Evolutionary conservation across 2,113 vertebrate genomes (phyloP).

Genomic region (Phalacrocorax carbo): DNA sequence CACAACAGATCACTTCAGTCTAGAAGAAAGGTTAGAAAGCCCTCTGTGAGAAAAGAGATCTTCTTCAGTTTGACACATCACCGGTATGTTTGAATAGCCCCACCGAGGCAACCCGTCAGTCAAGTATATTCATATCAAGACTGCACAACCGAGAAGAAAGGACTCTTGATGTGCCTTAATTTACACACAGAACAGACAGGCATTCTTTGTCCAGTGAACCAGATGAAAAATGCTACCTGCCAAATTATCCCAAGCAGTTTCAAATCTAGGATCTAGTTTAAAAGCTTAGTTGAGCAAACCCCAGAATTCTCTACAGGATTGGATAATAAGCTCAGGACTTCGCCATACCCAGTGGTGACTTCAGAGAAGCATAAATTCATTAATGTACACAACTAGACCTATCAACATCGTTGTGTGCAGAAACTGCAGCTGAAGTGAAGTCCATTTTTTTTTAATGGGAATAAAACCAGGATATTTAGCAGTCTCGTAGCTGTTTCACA

Average conservation of each 20-base stretch:
- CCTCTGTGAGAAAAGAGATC: background rate
- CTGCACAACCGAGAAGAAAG: background rate
- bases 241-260: background rate
- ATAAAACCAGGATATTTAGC: background rate
- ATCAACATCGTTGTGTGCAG: background rate
- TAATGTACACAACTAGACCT: background rate
- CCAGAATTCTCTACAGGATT: background rate
- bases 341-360: background rate
- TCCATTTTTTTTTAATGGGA: background rate
- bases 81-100: background rate
- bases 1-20: background rate
- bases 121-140: background rate
- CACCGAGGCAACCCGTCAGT: background rate
- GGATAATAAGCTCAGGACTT: background rate
- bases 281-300: background rate
- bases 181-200: background rate
- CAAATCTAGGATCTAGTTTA: background rate
- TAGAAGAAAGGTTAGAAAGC: background rate
- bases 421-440: background rate
- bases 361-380: background rate
- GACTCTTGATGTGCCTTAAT: background rate
- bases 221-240: background rate
- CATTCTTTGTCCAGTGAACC: background rate
- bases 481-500: background rate
- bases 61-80: background rate